Evolutionary conservation across 1,140 invertebrate genomes (phyloP), one percentile per base, ranked within the genome.

Genomic region (Harpegnathos saltator): DNA sequence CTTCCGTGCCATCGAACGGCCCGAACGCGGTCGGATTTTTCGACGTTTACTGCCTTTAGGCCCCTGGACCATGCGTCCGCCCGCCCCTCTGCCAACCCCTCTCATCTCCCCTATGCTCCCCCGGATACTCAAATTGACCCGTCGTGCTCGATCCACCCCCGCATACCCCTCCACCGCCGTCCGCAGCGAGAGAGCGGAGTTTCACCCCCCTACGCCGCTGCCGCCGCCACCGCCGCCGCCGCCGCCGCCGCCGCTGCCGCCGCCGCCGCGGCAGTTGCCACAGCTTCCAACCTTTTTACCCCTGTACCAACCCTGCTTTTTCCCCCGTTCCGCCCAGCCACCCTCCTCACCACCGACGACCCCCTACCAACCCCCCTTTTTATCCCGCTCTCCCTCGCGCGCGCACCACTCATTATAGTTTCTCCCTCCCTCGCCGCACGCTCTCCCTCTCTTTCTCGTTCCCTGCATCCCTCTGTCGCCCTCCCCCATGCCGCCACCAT

Each of bases 261-360:
- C 29, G 26, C 59, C 78, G 68, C 69, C 82, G 85, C 83, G 54
- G 86, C 85, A 69, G 85, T 89, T 87, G 86, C 90, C 90, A 87
- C 90, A 91, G 91, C 91, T 91, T 91, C 90, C 90, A 91, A 91
- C 91, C 91, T 93, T 93, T 92, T 92, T 92, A 92, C 91, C 91
- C 90, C 88, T 78, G 87, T 84, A 85, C 86, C 85, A 89, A 66
- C 69, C 69, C 82, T 78, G 75, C 75, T 78, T 86, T 68, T 78
- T 72, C 83, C 68, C 81, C 77, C 87, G 62, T 83, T 84, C 81
- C 77, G 62, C 82, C 56, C 66, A 66, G 44, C 63, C 81, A 66
- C 66, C 65, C 84, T 83, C 68, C 78, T 61, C 50, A 56, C 85
- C 83, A 75, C 24, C 54, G 44, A 38, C 56, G 65, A 48, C 48